Evolutionary conservation across 2,888 invertebrate species (phyloP).

Genomic region (Macrophya annulata): DNA sequence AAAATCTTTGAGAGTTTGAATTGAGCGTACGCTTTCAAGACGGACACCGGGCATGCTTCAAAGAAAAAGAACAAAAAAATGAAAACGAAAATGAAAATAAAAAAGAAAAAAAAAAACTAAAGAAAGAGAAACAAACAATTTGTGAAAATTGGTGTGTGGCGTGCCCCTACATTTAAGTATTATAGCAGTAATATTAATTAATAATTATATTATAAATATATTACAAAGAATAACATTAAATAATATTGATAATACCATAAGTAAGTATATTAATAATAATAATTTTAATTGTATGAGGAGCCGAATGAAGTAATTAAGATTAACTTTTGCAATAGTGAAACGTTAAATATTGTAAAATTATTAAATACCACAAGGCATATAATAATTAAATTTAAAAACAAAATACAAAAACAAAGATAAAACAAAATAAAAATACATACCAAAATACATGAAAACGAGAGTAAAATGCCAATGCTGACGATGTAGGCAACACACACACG

Average conservation of each 20-base stretch:
- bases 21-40: slow-evolving; percentile 60
- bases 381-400: slow-evolving; percentile 41
- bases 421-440: slow-evolving; percentile 34
- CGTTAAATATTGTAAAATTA: slow-evolving; percentile 58
- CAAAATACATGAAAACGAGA: slow-evolving; percentile 15
- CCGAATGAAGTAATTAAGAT: slow-evolving; percentile 70
- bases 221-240: slow-evolving; percentile 62
- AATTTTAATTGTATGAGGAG: slow-evolving; percentile 73
- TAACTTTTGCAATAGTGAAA: slow-evolving; percentile 73
- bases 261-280: slow-evolving; percentile 74
- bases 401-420: neutral
- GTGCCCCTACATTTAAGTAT: slow-evolving; percentile 77
- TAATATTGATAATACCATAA: slow-evolving; percentile 77
- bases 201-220: slow-evolving; percentile 76
- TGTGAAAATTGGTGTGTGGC: slow-evolving; percentile 62
- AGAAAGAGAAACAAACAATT: slow-evolving; percentile 54
- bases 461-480: slow-evolving; percentile 53
- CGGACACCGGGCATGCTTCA: slow-evolving; percentile 63
- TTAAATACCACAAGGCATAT: slow-evolving; percentile 49
- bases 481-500: slow-evolving; percentile 57
- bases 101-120: slow-evolving; percentile 54
- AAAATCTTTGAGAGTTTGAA: slow-evolving; percentile 55
- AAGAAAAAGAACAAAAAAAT: slow-evolving; percentile 58
- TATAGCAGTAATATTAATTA: slow-evolving; percentile 76
- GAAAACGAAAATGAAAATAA: slow-evolving; percentile 47